phyloP scores from a whole-genome alignment of 2,888 invertebrate species.

The Asteroscopus sphinx region DNA sequence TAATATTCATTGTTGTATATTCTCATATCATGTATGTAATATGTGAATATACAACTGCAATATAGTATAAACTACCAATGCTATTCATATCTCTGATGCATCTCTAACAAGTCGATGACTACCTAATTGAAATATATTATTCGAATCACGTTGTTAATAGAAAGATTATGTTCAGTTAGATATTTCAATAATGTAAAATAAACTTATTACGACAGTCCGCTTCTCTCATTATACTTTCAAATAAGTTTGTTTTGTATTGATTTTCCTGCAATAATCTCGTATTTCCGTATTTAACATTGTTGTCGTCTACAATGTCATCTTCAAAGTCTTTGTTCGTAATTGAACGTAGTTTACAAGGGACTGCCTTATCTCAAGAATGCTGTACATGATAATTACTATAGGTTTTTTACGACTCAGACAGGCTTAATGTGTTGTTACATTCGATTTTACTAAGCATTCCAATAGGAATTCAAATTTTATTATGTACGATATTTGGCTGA shows the following conservation, averaged over 20 bases:
- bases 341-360: constrained; percentile 70
- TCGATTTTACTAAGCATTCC: constrained; percentile 52
- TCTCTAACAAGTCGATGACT: constrained; percentile 5
- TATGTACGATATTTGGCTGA: constrained; percentile 21
- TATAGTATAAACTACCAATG: too few species aligned
- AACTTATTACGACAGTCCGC: constrained; percentile 19
- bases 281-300: constrained; percentile 52
- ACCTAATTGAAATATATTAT: constrained; percentile 22
- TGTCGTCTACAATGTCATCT: constrained; percentile 65
- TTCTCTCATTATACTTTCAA: constrained; percentile 58
- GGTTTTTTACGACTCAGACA: constrained; percentile 62
- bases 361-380: constrained; percentile 82
- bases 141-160: constrained; percentile 32
- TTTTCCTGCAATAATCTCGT: constrained; percentile 61
- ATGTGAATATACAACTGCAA: too few species aligned
- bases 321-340: constrained; percentile 73
- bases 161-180: constrained; percentile 40
- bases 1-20: too few species aligned
- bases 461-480: constrained; percentile 14
- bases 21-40: too few species aligned
- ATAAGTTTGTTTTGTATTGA: constrained; percentile 61
- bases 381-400: constrained; percentile 72
- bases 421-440: constrained; percentile 60
- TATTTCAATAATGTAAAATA: constrained; percentile 39
- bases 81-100: too few species aligned